These are phyloP conservation scores for Gadopsis bispinosus DNA, from an alignment of 2,797 vertebrate species.

Conservation along the genomic window DNA sequence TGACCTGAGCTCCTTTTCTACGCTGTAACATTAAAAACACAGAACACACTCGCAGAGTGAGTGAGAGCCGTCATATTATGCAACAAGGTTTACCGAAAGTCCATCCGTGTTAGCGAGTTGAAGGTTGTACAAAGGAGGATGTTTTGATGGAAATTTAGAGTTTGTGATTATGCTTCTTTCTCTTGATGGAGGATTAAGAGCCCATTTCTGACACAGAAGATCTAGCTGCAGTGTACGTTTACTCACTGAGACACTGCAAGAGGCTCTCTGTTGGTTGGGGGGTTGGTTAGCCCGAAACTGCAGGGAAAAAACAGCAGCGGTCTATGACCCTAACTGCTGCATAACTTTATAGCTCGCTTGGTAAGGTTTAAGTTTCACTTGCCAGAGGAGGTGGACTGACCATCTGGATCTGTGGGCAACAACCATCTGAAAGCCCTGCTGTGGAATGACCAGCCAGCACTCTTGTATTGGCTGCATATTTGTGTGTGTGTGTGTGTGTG, in stretches of 20 bases:
- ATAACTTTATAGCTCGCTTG: slow-evolving; percentile 6
- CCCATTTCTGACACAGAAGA: background rate
- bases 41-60: background rate
- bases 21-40: background rate
- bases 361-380: slow-evolving; percentile 14
- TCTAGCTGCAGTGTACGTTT: background rate
- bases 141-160: background rate
- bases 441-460: slow-evolving; percentile 3
- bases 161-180: background rate
- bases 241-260: background rate
- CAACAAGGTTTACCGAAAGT: slow-evolving; percentile 21
- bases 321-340: background rate
- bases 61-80: background rate
- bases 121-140: slow-evolving; percentile 15
- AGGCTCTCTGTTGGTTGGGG: background rate
- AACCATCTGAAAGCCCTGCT: slow-evolving; percentile 27
- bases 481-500: background rate
- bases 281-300: background rate
- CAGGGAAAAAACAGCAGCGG: slow-evolving; percentile 2
- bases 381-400: slow-evolving; percentile 26
- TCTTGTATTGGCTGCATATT: background rate
- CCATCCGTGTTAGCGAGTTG: background rate
- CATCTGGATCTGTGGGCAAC: slow-evolving; percentile 29
- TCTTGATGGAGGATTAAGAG: background rate
- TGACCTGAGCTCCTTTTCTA: slow-evolving; percentile 2